These are phyloP conservation scores for Diadema setosum DNA, from an alignment of 35 echinoderm and acorn worm species.

Conservation along the genomic window DNA sequence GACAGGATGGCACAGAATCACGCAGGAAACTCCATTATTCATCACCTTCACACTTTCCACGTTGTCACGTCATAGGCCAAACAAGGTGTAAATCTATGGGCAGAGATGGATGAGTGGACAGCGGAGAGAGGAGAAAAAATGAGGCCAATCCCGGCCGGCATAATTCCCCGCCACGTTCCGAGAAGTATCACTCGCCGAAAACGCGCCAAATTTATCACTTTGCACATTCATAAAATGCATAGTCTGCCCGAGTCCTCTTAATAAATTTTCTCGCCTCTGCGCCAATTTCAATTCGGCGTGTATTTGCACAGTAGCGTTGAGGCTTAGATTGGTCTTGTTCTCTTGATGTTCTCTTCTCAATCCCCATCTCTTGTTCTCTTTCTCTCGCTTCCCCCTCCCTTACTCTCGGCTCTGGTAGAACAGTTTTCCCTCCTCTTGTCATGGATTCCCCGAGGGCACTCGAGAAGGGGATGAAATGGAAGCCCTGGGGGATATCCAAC, in stretches of 20 bases:
- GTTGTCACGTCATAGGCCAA: conserved; percentile 15
- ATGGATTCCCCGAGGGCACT: too few species aligned
- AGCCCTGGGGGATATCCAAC: neutral
- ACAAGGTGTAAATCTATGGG: conserved; percentile 24
- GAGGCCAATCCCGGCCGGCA: neutral
- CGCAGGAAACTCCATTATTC: neutral
- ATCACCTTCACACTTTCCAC: neutral
- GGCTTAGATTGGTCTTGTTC: neutral
- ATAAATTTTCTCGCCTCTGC: conserved; percentile 24
- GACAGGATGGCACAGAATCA: neutral
- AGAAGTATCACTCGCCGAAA: conserved; percentile 27
- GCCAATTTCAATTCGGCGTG: conserved; percentile 28
- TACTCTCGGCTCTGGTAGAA: too few species aligned
- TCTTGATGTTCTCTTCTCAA: neutral
- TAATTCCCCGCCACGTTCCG: conserved; percentile 12
- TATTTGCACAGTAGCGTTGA: conserved; percentile 20
- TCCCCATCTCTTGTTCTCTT: neutral
- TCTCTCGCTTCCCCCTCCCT: too few species aligned
- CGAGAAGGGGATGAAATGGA: neutral
- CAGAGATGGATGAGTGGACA: neutral
- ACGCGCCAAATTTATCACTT: conserved; percentile 29
- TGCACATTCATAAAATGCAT: conserved; percentile 33
- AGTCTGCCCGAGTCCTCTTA: conserved; percentile 26
- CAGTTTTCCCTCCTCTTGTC: too few species aligned
- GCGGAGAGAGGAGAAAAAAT: neutral